These are phyloP conservation scores for Orthonychiurus folsomi DNA, from an alignment of 2,888 invertebrate genomes.

Conservation along the genomic window DNA sequence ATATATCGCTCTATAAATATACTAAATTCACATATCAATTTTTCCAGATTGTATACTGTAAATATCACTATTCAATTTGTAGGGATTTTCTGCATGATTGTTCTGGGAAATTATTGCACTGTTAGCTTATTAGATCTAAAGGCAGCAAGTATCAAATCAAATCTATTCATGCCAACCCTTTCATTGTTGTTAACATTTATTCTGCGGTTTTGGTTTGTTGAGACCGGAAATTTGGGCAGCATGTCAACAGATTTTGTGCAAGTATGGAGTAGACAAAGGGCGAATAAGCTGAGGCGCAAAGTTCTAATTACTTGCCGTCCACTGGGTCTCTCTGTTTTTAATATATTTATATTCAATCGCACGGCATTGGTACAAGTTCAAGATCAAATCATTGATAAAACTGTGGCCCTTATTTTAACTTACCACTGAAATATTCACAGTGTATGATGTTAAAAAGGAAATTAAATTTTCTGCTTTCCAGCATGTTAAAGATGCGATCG, in stretches of 20 bases:
- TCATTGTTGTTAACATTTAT: not conserved
- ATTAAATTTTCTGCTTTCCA: too few relatives aligned
- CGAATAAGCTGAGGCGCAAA: not conserved
- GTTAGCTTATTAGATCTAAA: not conserved
- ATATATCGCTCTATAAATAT: not conserved
- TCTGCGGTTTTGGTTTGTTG: not conserved
- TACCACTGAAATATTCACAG: too few relatives aligned
- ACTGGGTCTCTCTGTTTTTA: not conserved
- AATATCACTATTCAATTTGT: not conserved
- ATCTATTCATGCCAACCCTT: not conserved
- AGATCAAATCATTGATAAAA: not conserved
- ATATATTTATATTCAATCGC: not conserved
- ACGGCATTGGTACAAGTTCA: not conserved
- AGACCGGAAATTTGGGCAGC: not conserved
- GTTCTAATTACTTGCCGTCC: not conserved
- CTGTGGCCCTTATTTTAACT: not conserved
- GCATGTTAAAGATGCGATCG: too few relatives aligned
- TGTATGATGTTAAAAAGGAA: too few relatives aligned
- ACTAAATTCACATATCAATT: not conserved
- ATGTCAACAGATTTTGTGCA: not conserved
- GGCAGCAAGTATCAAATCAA: not conserved
- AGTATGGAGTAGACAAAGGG: not conserved
- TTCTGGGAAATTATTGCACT: not conserved
- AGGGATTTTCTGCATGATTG: not conserved
- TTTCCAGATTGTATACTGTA: not conserved